These are phyloP conservation scores for Trididemnum miniatum DNA, from an alignment of 23 tunicate genomes.

Conservation along the genomic window DNA sequence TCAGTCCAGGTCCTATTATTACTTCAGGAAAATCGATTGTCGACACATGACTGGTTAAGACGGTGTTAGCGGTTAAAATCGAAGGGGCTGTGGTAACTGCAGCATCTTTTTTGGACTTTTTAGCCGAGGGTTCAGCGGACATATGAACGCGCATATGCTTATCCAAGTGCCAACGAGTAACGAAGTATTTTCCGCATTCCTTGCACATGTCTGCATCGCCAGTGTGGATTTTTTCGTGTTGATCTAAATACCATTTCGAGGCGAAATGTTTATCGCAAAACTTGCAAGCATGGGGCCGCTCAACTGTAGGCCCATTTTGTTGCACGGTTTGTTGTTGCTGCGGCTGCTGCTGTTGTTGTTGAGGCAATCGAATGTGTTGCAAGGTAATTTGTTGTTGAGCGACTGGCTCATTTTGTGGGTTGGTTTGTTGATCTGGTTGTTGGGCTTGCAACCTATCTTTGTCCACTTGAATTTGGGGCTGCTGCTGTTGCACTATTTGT, in stretches of 20 bases:
- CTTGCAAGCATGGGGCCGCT: constrained; percentile 76
- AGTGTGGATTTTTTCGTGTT: constrained; percentile 93
- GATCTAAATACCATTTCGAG: constrained; percentile 95
- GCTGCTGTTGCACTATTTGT: constrained; percentile 11
- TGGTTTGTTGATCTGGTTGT: constrained; percentile 5
- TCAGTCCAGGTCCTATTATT: background rate
- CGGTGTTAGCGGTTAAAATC: background rate
- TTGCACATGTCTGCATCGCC: constrained; percentile 95
- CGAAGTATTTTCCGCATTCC: constrained; percentile 79
- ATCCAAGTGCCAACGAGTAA: constrained; percentile 92
- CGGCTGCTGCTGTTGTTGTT: constrained; percentile 40
- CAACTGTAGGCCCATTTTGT: constrained; percentile 32
- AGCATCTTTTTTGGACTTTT: constrained; percentile 42
- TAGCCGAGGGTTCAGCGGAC: constrained; percentile 33
- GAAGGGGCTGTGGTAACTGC: constrained; percentile 14
- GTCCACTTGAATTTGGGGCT: background rate
- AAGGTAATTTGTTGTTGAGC: constrained; percentile 36
- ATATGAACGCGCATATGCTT: constrained; percentile 87
- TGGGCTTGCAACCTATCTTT: constrained; percentile 20
- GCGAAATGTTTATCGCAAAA: constrained; percentile 92
- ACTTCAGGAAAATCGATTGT: background rate
- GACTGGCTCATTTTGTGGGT: constrained; percentile 31
- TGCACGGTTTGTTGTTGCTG: constrained; percentile 34
- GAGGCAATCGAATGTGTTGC: constrained; percentile 33
- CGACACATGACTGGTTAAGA: background rate